phyloP scores from a whole-genome alignment of 2,113 vertebrate species.

The Tachysurus vachellii region DNA sequence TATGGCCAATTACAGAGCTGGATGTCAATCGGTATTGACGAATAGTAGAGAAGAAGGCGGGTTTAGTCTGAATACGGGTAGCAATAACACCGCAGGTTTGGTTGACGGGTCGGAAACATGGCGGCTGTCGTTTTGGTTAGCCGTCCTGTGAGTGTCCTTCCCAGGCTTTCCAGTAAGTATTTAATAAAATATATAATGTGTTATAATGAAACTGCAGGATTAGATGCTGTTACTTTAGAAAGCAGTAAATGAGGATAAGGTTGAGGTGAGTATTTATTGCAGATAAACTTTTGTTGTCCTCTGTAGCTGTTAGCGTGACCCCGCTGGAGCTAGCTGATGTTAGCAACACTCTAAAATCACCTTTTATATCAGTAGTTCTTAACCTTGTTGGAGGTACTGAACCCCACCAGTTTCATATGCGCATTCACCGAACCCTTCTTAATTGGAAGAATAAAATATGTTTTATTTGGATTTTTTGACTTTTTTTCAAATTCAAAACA shows the following conservation, averaged over 20 bases:
- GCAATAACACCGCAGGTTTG: background rate
- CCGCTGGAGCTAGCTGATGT: background rate
- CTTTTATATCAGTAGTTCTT: no score
- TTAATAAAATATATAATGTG: background rate
- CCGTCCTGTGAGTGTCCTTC: conserved; percentile 76
- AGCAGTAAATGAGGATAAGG: background rate
- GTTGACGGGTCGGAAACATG: conserved; percentile 63
- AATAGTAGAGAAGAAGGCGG: background rate
- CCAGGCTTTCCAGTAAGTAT: conserved; percentile 72
- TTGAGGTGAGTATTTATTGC: background rate
- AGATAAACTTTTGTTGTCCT: background rate
- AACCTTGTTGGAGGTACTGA: no score
- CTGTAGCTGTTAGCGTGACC: conserved; percentile 37
- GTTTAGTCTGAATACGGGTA: conserved; percentile 4
- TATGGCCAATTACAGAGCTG: background rate
- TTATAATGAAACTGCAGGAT: background rate
- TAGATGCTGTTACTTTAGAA: background rate
- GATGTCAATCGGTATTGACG: background rate
- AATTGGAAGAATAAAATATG: no score
- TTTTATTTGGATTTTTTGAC: no score
- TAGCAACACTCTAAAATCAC: background rate
- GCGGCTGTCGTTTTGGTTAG: conserved; percentile 66
- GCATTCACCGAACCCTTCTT: no score
- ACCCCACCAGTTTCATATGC: no score
- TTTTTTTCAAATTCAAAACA: no score